Evolutionary conservation across 2,888 invertebrate genomes (phyloP).

Genomic region (Tenthredo distinguenda): DNA sequence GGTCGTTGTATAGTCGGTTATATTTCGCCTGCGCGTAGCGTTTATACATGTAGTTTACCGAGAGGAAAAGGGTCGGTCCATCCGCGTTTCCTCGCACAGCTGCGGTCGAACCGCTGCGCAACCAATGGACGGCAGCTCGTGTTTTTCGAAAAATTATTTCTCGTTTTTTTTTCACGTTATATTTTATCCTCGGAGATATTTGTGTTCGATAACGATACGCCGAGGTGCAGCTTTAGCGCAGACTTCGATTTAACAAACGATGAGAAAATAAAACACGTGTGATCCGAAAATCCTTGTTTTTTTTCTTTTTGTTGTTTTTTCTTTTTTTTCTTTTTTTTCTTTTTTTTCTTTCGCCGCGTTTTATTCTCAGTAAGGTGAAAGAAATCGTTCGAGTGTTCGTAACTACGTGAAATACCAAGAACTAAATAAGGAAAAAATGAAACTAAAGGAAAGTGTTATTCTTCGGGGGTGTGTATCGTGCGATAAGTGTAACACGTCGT

Average conservation of each 20-base stretch:
- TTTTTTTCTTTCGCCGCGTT: not conserved
- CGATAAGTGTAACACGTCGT: not conserved
- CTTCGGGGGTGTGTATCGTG: not conserved
- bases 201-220: not conserved
- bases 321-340: not conserved
- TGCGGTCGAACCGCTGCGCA: constrained; percentile 49
- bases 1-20: not conserved
- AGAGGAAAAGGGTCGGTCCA: constrained; percentile 26
- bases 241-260: no score
- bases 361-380: not conserved
- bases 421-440: not conserved
- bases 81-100: constrained; percentile 34
- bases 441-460: not conserved
- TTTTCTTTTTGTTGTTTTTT: no score
- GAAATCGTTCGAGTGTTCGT: constrained; percentile 15
- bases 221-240: not conserved
- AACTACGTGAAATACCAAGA: not conserved
- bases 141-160: not conserved
- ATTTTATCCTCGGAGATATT: not conserved
- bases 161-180: not conserved
- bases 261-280: no score
- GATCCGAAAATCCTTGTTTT: no score
- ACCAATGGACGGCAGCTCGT: constrained; percentile 37
- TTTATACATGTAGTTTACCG: constrained; percentile 1
- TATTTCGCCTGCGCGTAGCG: constrained; percentile 41